Percentiles rank a stretch among this genome's conserved stretches.
These are phyloP conservation scores for Campoplex nolae DNA, from an alignment of 2,888 invertebrate genomes.

Conservation along the genomic window DNA sequence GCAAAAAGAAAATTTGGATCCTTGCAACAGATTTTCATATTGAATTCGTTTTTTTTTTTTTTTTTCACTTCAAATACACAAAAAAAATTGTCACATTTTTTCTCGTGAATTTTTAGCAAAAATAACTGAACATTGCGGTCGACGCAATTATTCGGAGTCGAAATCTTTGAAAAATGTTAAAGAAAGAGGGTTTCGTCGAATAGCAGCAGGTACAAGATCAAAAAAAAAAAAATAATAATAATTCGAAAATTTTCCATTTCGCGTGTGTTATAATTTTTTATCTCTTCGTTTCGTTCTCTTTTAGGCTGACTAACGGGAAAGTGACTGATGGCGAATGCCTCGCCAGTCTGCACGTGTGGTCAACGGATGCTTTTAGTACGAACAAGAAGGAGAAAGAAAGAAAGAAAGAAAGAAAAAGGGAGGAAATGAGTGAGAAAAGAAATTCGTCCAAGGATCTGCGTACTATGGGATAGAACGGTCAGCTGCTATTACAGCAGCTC, in stretches of 20 bases:
- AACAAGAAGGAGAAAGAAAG: neutral
- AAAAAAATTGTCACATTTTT: too few species aligned
- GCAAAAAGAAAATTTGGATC: too few species aligned
- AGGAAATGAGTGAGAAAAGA: slow-evolving; percentile 11
- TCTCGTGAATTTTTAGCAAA: too few species aligned
- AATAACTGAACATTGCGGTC: too few species aligned
- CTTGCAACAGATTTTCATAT: too few species aligned
- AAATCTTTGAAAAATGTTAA: neutral
- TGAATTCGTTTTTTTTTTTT: too few species aligned
- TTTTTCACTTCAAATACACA: too few species aligned
- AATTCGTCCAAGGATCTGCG: slow-evolving; percentile 71
- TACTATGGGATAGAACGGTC: slow-evolving; percentile 73
- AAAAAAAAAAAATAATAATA: neutral
- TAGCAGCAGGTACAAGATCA: too few species aligned
- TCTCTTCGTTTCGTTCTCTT: neutral
- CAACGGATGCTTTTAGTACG: slow-evolving; percentile 11
- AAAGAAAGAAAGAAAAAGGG: slow-evolving; percentile 24
- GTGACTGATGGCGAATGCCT: slow-evolving; percentile 14
- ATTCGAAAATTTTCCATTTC: neutral
- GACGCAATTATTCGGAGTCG: neutral
- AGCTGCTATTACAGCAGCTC: slow-evolving; percentile 75
- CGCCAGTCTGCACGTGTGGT: slow-evolving; percentile 25
- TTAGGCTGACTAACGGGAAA: neutral
- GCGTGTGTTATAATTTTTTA: neutral
- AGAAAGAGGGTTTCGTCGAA: neutral